Percentiles rank a stretch among this genome's conserved stretches.
Evolutionary conservation across 2,797 vertebrate species (phyloP).

Genomic region (Arrhamphus sclerolepis): DNA sequence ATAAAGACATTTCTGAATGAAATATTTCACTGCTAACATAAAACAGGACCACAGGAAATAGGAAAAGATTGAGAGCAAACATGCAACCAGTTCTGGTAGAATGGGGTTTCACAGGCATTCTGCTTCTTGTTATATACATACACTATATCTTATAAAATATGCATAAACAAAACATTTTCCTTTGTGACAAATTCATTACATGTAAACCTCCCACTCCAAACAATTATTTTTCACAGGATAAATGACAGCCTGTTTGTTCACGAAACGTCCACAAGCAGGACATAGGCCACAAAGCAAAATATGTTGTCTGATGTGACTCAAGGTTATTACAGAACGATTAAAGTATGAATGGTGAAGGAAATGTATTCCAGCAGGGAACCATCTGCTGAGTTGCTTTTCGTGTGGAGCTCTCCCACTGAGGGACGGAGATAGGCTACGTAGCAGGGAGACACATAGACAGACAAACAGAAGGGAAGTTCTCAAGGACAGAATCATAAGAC

Average conservation of each 20-base stretch:
- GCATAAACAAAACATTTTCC: slow-evolving; percentile 24
- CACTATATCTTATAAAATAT: slow-evolving; percentile 24
- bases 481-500: slow-evolving; percentile 64
- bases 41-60: slow-evolving; percentile 21
- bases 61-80: slow-evolving; percentile 11
- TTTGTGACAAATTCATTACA: slow-evolving; percentile 13
- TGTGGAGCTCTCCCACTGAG: slow-evolving; percentile 48
- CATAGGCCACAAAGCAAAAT: slow-evolving; percentile 38
- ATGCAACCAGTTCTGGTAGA: slow-evolving; percentile 5
- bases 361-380: slow-evolving; percentile 62
- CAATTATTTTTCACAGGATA: slow-evolving; percentile 31
- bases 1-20: slow-evolving; percentile 35
- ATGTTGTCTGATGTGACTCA: slow-evolving; percentile 47
- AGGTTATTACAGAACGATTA: slow-evolving; percentile 54
- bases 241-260: slow-evolving; percentile 42
- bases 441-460: slow-evolving; percentile 28
- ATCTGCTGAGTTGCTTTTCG: slow-evolving; percentile 66
- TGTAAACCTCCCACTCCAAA: slow-evolving; percentile 18
- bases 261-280: slow-evolving; percentile 26
- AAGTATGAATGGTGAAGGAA: slow-evolving; percentile 61
- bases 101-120: slow-evolving; percentile 12
- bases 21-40: slow-evolving; percentile 13
- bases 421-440: slow-evolving; percentile 40
- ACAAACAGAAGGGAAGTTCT: slow-evolving; percentile 54
- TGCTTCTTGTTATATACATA: slow-evolving; percentile 15